Conservation (phyloP, 1,140 invertebrate genomes). For the Vollenhovia emeryi region DNA sequence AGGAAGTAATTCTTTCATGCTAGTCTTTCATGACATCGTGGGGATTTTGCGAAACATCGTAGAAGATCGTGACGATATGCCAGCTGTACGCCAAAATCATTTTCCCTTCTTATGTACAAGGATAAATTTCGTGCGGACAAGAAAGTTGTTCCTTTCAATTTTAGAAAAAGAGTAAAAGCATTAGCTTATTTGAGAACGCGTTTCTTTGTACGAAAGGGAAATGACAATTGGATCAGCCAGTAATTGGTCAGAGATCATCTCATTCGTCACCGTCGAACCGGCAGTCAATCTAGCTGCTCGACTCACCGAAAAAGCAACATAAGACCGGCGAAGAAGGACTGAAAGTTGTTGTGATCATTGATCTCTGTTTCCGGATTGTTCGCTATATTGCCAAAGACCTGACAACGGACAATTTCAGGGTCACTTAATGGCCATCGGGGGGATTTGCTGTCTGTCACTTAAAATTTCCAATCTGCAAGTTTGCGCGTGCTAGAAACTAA, state of each 20-base stretch:
- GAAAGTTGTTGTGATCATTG: conserved; percentile 99
- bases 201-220: conserved; percentile 5
- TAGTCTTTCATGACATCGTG: background rate
- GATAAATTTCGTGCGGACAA: background rate
- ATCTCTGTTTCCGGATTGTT: conserved; percentile 95
- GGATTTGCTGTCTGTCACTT: conserved; percentile 41
- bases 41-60: conserved; percentile 15
- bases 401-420: conserved; percentile 81
- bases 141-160: background rate
- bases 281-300: conserved; percentile 81
- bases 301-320: conserved; percentile 98
- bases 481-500: conserved; percentile 34
- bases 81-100: conserved; percentile 25
- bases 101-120: background rate
- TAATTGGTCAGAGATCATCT: conserved; percentile 21
- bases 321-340: conserved; percentile 96
- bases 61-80: conserved; percentile 20
- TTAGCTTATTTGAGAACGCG: background rate
- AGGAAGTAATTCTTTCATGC: background rate
- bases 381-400: conserved; percentile 97
- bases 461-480: conserved; percentile 57
- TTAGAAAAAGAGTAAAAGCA: background rate
- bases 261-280: conserved; percentile 37
- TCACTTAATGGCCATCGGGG: conserved; percentile 68
- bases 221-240: conserved; percentile 49